Conservation (phyloP, 2,888 invertebrate genomes). For the Aspidiotus destructor region DNA sequence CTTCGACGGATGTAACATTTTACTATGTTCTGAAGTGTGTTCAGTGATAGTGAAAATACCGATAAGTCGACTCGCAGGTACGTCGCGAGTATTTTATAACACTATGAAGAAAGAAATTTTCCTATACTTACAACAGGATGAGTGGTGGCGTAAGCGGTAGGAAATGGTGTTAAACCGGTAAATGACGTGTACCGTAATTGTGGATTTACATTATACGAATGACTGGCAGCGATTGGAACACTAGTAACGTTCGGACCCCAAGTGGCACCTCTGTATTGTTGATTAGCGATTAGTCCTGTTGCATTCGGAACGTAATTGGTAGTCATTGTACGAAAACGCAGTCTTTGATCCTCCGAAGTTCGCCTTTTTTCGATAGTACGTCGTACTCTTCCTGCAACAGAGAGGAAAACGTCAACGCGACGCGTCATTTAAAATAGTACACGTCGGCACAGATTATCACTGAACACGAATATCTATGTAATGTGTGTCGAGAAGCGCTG, state of each 20-base stretch:
- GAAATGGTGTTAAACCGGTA: slow-evolving; percentile 30
- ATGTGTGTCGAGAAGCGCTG: too few species aligned
- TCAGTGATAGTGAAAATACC: too few species aligned
- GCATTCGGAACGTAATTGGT: slow-evolving; percentile 32
- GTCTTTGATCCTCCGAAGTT: slow-evolving; percentile 1
- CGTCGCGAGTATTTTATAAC: too few species aligned
- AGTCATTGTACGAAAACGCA: slow-evolving; percentile 21
- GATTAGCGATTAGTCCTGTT: slow-evolving; percentile 27
- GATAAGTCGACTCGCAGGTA: too few species aligned
- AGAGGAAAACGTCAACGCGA: not conserved
- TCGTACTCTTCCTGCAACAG: slow-evolving; percentile 6
- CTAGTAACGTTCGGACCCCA: slow-evolving; percentile 26
- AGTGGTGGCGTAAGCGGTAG: slow-evolving; percentile 23
- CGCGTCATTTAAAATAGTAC: too few species aligned
- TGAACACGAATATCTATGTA: too few species aligned
- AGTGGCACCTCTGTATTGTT: slow-evolving; percentile 27
- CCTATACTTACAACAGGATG: slow-evolving; percentile 31
- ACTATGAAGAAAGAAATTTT: not conserved
- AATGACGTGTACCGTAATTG: slow-evolving; percentile 29
- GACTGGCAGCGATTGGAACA: slow-evolving; percentile 25
- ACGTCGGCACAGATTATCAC: too few species aligned
- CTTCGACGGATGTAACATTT: too few species aligned
- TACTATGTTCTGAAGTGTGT: too few species aligned
- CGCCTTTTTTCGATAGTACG: not conserved
- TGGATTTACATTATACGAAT: slow-evolving; percentile 29